Percentiles rank a stretch among this genome's conserved stretches.
Conservation (phyloP, 2,113 vertebrate genomes). For the Python bivittatus region DNA sequence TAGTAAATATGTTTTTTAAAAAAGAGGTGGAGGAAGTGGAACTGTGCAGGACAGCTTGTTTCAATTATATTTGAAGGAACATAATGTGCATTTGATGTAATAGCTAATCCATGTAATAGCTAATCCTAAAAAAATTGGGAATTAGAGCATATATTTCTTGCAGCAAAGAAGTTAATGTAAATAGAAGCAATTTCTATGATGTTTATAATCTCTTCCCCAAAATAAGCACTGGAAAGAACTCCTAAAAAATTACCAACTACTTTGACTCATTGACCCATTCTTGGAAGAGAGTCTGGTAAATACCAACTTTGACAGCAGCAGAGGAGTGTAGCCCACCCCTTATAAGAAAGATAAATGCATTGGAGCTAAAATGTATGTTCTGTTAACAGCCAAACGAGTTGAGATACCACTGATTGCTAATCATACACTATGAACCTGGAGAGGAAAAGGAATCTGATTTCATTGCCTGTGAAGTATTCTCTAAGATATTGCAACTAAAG, state of each 20-base stretch:
- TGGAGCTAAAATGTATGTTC: neutral
- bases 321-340: constrained; percentile 33
- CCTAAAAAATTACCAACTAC: constrained; percentile 33
- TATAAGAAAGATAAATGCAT: constrained; percentile 29
- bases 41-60: constrained; percentile 6
- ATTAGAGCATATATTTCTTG: constrained; percentile 44
- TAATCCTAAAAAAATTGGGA: neutral
- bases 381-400: neutral
- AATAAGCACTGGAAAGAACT: constrained; percentile 27
- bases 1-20: constrained; percentile 39
- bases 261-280: constrained; percentile 57
- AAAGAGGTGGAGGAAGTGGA: neutral
- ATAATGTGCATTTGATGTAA: neutral
- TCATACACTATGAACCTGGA: neutral
- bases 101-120: neutral
- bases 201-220: constrained; percentile 52
- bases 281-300: constrained; percentile 65
- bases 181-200: constrained; percentile 61
- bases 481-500: neutral
- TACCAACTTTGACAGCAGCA: constrained; percentile 63
- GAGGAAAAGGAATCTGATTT: neutral
- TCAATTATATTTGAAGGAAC: neutral
- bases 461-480: neutral
- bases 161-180: constrained; percentile 56
- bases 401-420: neutral